These are phyloP conservation scores for Alligator sinensis DNA, from an alignment of 2,113 vertebrate species.

Conservation along the genomic window DNA sequence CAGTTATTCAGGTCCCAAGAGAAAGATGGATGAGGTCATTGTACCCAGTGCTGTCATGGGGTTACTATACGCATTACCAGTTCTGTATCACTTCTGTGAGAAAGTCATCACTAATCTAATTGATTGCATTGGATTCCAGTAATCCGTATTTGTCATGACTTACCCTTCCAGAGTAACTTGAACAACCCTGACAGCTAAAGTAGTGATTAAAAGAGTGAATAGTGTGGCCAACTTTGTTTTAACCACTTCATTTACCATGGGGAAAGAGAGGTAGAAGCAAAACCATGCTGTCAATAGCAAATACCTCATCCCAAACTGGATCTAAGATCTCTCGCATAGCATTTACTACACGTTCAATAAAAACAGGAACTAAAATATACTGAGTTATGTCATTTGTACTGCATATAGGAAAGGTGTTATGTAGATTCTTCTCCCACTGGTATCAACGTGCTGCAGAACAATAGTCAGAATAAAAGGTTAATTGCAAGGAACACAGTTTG, in stretches of 20 bases:
- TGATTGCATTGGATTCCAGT: constrained; percentile 30
- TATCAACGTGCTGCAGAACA: constrained; percentile 52
- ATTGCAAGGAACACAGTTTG: constrained; percentile 7
- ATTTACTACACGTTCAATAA: neutral
- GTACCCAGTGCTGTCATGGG: constrained; percentile 5
- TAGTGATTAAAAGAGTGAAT: constrained; percentile 10
- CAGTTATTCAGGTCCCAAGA: neutral
- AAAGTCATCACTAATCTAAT: constrained; percentile 53
- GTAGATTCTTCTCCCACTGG: constrained; percentile 42
- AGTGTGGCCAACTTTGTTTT: neutral
- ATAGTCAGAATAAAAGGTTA: constrained; percentile 68
- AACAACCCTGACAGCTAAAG: neutral
- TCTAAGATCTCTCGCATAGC: neutral
- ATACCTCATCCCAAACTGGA: neutral
- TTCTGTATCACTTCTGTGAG: constrained; percentile 10
- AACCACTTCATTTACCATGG: neutral
- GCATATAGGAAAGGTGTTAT: neutral
- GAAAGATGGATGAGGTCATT: constrained; percentile 61
- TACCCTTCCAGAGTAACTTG: neutral
- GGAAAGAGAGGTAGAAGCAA: neutral
- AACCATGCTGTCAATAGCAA: neutral
- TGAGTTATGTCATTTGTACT: neutral
- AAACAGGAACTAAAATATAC: neutral
- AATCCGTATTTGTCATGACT: neutral
- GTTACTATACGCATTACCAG: neutral